Evolutionary conservation across 2,113 vertebrate species (phyloP), one percentile per base, ranked within the genome.

Genomic region (Neoarius graeffei): DNA sequence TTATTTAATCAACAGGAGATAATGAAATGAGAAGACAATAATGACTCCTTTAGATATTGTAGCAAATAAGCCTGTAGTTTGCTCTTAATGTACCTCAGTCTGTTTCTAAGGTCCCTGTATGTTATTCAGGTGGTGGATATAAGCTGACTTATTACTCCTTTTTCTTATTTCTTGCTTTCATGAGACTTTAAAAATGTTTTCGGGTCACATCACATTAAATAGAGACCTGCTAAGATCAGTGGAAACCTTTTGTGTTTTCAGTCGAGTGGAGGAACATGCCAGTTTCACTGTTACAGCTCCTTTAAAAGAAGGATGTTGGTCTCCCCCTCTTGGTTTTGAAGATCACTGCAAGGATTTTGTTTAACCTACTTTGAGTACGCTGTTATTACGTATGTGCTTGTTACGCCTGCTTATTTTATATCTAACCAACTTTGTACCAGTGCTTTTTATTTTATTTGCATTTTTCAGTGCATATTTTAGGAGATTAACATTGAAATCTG

Each of bases 251-350:
- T 57, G 42, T 2, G 7, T 80, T 57, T n/a, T 23, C 52, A 17
- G 52, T 9, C 56, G 25, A 17, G 76, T 42, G 27, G 19, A 79
- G 50, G 50, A 27, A 50, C 54, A 54, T 1, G 20, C 27, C 19
- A 14, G 7, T 9, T 85, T 77, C 4, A 42, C 23, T 30, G 42
- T 79, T 30, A 15, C 19, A 54, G 57, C 35, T 79, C 14, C 30
- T 83, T 27, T 69, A 27, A 50, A 64, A 88, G 35, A 79, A 90
- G 90, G 92, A 88, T 57, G 88, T 86, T 5, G 80, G 81, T 64
- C 88, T 60, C 91, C 89, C 64, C 69, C 89, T 86, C 66, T 84
- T 90, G 89, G 86, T 30, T 62, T 13, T 4, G 50, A 15, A 66
- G 30, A 60, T 81, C 42, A 87, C 59, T 85, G 60, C 88, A 85